Base-by-base conservation (phyloP, 2,797 vertebrate species). In the Betta splendens region DNA sequence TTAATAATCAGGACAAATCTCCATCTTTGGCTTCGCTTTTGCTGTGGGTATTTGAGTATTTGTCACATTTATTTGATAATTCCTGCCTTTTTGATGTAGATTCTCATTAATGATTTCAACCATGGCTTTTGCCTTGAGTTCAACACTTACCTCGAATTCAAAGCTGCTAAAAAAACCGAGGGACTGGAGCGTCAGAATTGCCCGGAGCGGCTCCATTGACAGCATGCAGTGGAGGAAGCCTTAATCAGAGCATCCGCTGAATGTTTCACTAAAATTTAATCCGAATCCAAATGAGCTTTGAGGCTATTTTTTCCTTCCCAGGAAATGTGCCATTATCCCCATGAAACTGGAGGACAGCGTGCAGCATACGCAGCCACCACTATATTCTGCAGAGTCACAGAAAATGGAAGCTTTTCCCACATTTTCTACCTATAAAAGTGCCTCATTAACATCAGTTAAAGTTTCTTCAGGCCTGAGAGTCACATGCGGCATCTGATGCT, bases 201-300 rank as follows among this genome's bases (percentile, higher is more conserved):
- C 75, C 66, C 10, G 0, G 15, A 79, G 74, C 69, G 48, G 46
- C 69, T 59, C 47, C 62, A 29, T 55, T 65, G 49, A 66, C 5
- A 2, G 22, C 21, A 28, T 20, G 69, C 69, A 81, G 69, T 67
- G 32, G 57, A 74, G 26, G 32, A 58, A 64, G 76, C 55, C 53
- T 66, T 83, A 79, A 82, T 84, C 80, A 80, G 47, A 63, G 57
- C 50, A 62, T 72, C 58, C 40, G 2, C 60, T 70, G 64, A 84
- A 66, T 70, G 77, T 80, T 83, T 83, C 72, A 60, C 77, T 83
- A 72, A 83, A 83, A 81, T 83, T 75, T 83, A 82, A 87, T 80
- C 83, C 71, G 79, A 77, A 80, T 75, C 72, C 69, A 81, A 82
- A 87, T 85, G 69, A 84, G 84, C 78, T 86, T 57, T 49, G 36